phyloP scores from a whole-genome alignment of 2,113 vertebrate species.

The Butastur rufipennis region DNA sequence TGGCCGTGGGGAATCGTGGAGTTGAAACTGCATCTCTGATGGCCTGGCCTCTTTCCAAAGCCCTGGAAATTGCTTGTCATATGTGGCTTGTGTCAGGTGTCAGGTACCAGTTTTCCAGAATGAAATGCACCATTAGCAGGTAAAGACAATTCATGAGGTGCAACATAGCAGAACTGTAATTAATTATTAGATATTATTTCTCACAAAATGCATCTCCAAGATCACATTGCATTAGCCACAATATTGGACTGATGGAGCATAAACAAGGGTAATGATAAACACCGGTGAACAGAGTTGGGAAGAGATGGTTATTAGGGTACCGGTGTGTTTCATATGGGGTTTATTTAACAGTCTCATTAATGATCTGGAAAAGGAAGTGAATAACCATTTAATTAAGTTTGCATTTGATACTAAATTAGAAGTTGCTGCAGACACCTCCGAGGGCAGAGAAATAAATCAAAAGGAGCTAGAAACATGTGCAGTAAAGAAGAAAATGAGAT shows the following conservation, averaged over 20 bases:
- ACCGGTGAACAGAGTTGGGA: neutral
- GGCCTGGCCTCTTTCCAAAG: neutral
- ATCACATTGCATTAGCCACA: conserved; percentile 25
- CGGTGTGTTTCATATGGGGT: neutral
- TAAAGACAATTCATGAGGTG: conserved; percentile 30
- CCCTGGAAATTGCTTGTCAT: neutral
- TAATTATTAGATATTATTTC: conserved; percentile 50
- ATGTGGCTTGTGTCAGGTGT: neutral
- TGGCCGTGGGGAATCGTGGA: neutral
- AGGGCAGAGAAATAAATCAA: conserved; percentile 55
- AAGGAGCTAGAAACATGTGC: conserved; percentile 12
- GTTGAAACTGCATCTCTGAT: neutral
- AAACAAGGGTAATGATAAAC: conserved; percentile 51
- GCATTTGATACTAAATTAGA: conserved; percentile 56
- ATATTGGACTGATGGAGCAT: conserved; percentile 40
- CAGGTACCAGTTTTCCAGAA: neutral
- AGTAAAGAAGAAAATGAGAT: conserved; percentile 44
- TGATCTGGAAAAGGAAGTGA: conserved; percentile 54
- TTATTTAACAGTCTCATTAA: conserved; percentile 60
- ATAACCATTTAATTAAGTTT: conserved; percentile 62
- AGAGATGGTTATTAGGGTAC: conserved; percentile 49
- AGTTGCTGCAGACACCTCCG: conserved; percentile 30
- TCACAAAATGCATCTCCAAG: neutral
- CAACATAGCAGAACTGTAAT: conserved; percentile 40
- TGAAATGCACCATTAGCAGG: neutral